Conservation (phyloP, 2,113 vertebrate genomes). For the Lutjanus erythropterus region DNA sequence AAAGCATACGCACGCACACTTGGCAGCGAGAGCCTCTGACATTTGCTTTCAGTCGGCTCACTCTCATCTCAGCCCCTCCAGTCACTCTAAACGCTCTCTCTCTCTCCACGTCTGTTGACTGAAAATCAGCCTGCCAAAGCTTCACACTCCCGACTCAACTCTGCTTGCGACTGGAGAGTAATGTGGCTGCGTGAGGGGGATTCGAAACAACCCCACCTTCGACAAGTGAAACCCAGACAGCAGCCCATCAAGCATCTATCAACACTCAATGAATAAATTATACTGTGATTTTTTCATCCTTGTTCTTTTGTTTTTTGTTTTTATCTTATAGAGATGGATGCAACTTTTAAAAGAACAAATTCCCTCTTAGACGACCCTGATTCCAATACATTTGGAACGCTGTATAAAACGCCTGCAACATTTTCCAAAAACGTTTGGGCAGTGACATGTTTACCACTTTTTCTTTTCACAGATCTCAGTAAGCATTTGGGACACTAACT, state of each 20-base stretch:
- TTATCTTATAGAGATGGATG: not conserved
- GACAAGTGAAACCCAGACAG: constrained; percentile 33
- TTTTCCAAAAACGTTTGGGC: too few relatives aligned
- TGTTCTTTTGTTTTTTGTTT: constrained; percentile 9
- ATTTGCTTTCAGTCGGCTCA: constrained; percentile 70
- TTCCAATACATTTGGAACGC: too few relatives aligned
- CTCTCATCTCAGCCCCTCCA: constrained; percentile 71
- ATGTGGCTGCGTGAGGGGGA: constrained; percentile 41
- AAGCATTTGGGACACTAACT: too few relatives aligned
- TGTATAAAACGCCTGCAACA: too few relatives aligned
- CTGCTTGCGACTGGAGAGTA: constrained; percentile 48
- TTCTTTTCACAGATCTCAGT: too few relatives aligned
- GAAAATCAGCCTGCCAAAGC: constrained; percentile 64
- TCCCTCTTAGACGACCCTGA: too few relatives aligned
- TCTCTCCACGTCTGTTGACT: constrained; percentile 71
- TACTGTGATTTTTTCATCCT: constrained; percentile 25
- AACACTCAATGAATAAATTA: constrained; percentile 50
- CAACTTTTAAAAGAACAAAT: constrained; percentile 1
- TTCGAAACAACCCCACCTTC: constrained; percentile 31
- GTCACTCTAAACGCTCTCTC: constrained; percentile 60
- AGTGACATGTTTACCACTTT: too few relatives aligned
- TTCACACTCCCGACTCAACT: constrained; percentile 58
- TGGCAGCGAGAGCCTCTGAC: constrained; percentile 69
- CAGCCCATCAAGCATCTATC: constrained; percentile 18
- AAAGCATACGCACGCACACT: constrained; percentile 38